Evolutionary conservation across 2,797 vertebrate genomes (phyloP).

Genomic region (Phalanger gymnotis): DNA sequence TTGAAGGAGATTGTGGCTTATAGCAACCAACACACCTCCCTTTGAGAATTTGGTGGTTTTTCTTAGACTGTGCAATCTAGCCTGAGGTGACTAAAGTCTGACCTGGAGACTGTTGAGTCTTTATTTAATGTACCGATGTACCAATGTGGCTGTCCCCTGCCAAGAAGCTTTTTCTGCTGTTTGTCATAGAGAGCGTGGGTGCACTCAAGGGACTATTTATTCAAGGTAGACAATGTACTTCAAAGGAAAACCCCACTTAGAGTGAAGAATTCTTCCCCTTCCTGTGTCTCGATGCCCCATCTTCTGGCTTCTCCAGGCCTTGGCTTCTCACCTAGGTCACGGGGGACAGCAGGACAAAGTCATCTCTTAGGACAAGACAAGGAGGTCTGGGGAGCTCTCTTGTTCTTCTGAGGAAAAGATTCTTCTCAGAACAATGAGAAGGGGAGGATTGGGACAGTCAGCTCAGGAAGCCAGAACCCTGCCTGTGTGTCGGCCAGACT

Average conservation of each 20-base stretch:
- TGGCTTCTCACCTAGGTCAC: not conserved
- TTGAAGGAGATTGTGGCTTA: not conserved
- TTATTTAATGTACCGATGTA: not conserved
- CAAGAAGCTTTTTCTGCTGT: no score
- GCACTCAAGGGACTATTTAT: no score
- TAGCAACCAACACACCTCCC: fast-evolving
- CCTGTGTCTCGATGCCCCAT: not conserved
- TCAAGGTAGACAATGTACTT: not conserved
- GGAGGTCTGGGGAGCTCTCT: not conserved
- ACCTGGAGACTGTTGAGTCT: fast-evolving
- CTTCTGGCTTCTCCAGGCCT: not conserved
- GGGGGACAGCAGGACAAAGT: not conserved
- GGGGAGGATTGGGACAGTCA: not conserved
- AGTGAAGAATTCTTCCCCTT: not conserved
- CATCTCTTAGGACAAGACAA: not conserved
- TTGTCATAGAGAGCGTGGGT: no score
- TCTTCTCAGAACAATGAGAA: not conserved
- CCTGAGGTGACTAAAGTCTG: not conserved
- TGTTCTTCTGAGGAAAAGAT: not conserved
- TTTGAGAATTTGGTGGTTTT: fast-evolving
- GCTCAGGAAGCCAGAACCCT: not conserved
- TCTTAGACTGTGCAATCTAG: fast-evolving
- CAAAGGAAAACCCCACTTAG: not conserved
- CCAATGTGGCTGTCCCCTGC: no score
- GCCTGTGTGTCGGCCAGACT: not conserved